Percentiles rank a stretch among this genome's conserved stretches.
Conservation (phyloP, 2,113 vertebrate species). For the Salminus brasiliensis region DNA sequence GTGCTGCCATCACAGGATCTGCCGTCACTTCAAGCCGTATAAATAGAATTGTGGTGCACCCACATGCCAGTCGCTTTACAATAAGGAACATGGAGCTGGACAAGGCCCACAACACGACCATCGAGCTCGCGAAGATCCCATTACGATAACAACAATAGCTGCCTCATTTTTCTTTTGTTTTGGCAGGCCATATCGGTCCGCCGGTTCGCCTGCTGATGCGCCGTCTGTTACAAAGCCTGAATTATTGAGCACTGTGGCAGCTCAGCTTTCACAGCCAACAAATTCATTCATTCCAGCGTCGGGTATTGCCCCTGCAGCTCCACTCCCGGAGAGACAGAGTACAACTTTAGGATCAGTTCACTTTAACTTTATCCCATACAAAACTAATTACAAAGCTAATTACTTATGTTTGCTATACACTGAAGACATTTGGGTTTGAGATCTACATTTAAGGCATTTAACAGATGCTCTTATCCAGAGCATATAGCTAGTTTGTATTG, state of each 20-base stretch:
- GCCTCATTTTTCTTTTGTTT: slow-evolving; percentile 65
- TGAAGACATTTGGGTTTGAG: too few relatives aligned
- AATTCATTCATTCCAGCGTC: slow-evolving; percentile 66
- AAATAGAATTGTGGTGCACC: slow-evolving; percentile 39
- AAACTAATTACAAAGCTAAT: neutral
- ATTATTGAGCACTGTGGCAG: slow-evolving; percentile 74
- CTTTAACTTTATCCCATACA: neutral
- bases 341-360: neutral
- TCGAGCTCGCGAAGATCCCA: slow-evolving; percentile 64
- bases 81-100: slow-evolving; percentile 48
- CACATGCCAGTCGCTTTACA: slow-evolving; percentile 54
- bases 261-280: slow-evolving; percentile 76
- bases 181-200: slow-evolving; percentile 62
- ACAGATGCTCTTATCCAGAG: too few relatives aligned
- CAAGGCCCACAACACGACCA: slow-evolving; percentile 32
- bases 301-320: slow-evolving; percentile 26
- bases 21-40: slow-evolving; percentile 41
- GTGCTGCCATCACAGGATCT: slow-evolving; percentile 30
- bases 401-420: too few relatives aligned
- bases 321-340: neutral
- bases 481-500: too few relatives aligned
- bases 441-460: too few relatives aligned
- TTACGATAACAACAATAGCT: slow-evolving; percentile 69
- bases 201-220: slow-evolving; percentile 68
- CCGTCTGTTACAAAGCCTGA: slow-evolving; percentile 80